Conservation (phyloP, 2,797 vertebrate species). For the Masticophis lateralis region DNA sequence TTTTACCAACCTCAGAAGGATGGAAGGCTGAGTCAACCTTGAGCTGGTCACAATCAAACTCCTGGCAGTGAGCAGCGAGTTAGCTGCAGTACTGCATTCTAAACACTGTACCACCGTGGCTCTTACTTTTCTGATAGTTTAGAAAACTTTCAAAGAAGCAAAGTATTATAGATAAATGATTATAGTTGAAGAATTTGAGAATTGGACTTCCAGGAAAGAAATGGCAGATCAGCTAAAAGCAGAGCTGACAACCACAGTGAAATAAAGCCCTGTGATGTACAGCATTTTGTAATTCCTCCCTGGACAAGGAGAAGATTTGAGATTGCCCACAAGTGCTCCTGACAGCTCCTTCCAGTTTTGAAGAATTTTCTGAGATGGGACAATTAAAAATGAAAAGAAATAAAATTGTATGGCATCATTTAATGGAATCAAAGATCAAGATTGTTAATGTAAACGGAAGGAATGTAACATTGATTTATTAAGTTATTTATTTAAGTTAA, state of each 20-base stretch:
- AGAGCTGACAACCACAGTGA: too few species aligned
- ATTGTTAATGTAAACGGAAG: background rate
- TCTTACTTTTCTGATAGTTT: constrained; percentile 1
- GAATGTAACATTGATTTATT: background rate
- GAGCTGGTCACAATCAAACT: too few species aligned
- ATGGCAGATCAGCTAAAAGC: background rate
- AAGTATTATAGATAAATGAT: background rate
- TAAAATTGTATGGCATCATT: too few species aligned
- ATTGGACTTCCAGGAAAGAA: background rate
- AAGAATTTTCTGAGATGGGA: too few species aligned
- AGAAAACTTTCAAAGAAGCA: constrained; percentile 13
- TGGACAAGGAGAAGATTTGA: too few species aligned
- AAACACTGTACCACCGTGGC: background rate
- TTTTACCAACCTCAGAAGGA: background rate
- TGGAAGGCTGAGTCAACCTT: background rate
- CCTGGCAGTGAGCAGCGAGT: too few species aligned
- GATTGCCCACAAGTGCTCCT: too few species aligned
- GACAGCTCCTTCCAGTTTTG: too few species aligned
- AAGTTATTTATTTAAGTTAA: background rate
- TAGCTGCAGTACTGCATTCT: too few species aligned
- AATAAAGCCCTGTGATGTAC: background rate
- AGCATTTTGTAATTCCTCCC: background rate
- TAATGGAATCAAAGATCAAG: background rate
- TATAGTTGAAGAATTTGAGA: background rate
- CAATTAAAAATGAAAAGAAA: too few species aligned